These are phyloP conservation scores for Sebastes minor DNA, from an alignment of 2,797 vertebrate genomes.

Conservation along the genomic window DNA sequence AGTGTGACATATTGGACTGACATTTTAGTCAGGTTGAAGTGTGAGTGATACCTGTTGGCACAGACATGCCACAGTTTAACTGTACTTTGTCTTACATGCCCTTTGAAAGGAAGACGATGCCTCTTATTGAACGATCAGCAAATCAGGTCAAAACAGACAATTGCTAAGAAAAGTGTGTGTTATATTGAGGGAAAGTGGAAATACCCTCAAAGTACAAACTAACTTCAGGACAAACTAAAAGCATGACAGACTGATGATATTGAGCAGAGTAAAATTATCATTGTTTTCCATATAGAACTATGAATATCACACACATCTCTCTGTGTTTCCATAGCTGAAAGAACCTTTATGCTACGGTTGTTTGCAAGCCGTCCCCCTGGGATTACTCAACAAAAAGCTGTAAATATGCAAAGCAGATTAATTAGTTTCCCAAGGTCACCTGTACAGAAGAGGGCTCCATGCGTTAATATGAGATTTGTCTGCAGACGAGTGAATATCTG, in stretches of 20 bases:
- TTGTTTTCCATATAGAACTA: not conserved
- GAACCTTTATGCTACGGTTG: constrained; percentile 31
- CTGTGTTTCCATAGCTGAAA: constrained; percentile 16
- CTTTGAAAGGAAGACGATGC: not conserved
- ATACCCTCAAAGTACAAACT: not conserved
- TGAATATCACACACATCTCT: constrained; percentile 1
- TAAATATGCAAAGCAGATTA: constrained; percentile 74
- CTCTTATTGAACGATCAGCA: not conserved
- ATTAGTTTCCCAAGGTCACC: constrained; percentile 66
- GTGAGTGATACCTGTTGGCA: not conserved
- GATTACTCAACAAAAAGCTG: constrained; percentile 55
- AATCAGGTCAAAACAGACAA: not conserved
- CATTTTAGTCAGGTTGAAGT: not conserved
- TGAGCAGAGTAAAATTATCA: not conserved
- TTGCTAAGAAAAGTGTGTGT: not conserved
- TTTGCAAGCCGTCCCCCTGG: constrained; percentile 6
- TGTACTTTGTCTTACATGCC: not conserved
- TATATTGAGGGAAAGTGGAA: not conserved
- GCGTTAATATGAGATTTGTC: constrained; percentile 29
- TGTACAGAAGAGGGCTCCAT: constrained; percentile 19
- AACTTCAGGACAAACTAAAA: not conserved
- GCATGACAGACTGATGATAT: not conserved
- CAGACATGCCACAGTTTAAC: too few relatives aligned
- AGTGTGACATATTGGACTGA: not conserved
- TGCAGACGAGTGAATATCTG: constrained; percentile 5